Conservation (phyloP, 23 tunicate genomes). For the Trididemnum nubilum region DNA sequence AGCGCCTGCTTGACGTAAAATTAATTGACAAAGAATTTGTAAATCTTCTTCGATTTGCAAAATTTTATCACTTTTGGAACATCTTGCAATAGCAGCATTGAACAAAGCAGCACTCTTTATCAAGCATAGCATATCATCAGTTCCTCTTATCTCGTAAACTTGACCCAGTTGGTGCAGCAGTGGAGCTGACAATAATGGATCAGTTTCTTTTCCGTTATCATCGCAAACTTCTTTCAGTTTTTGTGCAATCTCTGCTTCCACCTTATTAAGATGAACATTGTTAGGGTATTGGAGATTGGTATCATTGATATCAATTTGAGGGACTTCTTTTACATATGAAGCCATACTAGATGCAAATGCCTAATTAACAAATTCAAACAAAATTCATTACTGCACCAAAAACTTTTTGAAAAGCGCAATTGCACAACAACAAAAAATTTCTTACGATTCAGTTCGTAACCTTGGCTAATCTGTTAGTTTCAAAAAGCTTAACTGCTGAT, state of each 20-base stretch:
- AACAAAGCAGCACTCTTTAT: not conserved
- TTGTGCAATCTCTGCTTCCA: not conserved
- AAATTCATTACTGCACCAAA: too few species aligned
- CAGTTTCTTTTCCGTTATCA: not conserved
- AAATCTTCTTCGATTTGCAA: not conserved
- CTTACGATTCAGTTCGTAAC: too few species aligned
- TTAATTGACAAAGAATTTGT: not conserved
- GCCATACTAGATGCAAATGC: too few species aligned
- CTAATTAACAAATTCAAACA: too few species aligned
- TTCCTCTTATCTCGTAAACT: not conserved
- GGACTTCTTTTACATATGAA: too few species aligned
- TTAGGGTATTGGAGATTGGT: too few species aligned
- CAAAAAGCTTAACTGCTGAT: too few species aligned
- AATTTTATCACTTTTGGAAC: not conserved
- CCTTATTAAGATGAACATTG: not conserved
- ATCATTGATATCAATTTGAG: too few species aligned
- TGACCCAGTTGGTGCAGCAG: not conserved
- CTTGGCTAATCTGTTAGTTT: too few species aligned
- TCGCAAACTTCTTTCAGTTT: not conserved
- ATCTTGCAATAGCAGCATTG: constrained; percentile 2
- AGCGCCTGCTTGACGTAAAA: not conserved
- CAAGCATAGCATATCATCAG: not conserved
- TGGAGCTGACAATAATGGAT: not conserved
- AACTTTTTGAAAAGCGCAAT: too few species aligned
- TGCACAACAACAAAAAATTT: too few species aligned